Base-by-base conservation (phyloP, 1,140 invertebrate species). In the Neodiprion lecontei region DNA sequence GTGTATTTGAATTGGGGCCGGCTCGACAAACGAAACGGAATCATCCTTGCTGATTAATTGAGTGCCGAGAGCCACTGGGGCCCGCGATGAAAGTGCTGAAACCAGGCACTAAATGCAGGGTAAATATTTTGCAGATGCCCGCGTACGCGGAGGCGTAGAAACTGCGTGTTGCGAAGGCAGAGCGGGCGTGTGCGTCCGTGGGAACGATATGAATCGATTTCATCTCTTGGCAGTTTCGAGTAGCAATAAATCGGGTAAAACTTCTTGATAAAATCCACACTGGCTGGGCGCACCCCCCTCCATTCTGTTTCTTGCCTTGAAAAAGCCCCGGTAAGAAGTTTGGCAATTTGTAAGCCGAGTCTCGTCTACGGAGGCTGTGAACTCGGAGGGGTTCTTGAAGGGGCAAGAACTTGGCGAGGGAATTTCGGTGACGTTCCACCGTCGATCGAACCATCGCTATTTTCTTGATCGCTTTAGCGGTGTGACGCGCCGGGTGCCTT, bases 181-280 rank as follows among this genome's bases (percentile, higher is more conserved):
- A 5, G 9, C 53, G 9, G 11, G n/a, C 53, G 53, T 17, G 53
- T 61, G n/a, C 53, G n/a, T 61, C 7, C 53, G n/a, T 17, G 53
- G 53, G 53, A 61, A 61, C 53, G 53, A 61, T 61, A 61, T 61
- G 53, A 17, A 61, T 61, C 53, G 53, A 61, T 61, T 17, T 9
- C 53, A 61, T 17, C 53, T 61, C 53, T 61, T 61, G 53, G 53
- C 53, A 61, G 53, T 61, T 61, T 61, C 11, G 53, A 61, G 53
- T 17, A 61, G 53, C 53, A 61, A 61, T 61, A 61, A 61, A 61
- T 61, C 53, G 53, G 53, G 53, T 61, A 61, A 61, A 61, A 61
- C 53, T 61, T 61, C 53, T 61, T 61, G 53, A 61, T 61, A 61
- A 61, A 61, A 61, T 61, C 53, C 53, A 61, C 53, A 61, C 53